phyloP scores from a whole-genome alignment of 2,113 vertebrate species.

The Limnothrissa miodon region DNA sequence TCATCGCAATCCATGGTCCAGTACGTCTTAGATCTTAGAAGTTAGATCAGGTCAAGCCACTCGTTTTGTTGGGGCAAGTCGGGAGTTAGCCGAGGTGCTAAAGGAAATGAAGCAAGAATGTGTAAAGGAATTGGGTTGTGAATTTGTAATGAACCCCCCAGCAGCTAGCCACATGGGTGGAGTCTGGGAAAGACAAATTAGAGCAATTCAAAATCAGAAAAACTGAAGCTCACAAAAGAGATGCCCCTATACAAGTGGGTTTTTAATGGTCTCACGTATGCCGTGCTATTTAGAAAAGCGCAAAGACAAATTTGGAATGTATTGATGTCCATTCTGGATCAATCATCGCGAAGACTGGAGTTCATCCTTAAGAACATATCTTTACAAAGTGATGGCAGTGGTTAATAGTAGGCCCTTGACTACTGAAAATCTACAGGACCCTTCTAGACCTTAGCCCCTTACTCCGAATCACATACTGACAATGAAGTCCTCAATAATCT shows the following conservation, averaged over 20 bases:
- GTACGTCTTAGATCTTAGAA: too few relatives aligned
- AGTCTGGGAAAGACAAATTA: conserved; percentile 40
- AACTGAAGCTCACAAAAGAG: too few relatives aligned
- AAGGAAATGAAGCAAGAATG: conserved; percentile 38
- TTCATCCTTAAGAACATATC: conserved; percentile 21
- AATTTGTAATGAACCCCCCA: conserved; percentile 43
- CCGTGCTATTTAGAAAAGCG: too few relatives aligned
- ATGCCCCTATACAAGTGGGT: too few relatives aligned
- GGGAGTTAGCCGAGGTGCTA: conserved; percentile 29
- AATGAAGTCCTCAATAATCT: conserved; percentile 14
- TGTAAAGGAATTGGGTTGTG: conserved; percentile 32
- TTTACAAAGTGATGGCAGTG: background rate
- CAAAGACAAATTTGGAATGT: conserved; percentile 43
- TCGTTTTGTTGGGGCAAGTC: conserved; percentile 43
- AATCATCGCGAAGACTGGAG: conserved; percentile 36
- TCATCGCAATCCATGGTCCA: too few relatives aligned
- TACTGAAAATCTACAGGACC: conserved; percentile 28
- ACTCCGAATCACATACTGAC: conserved; percentile 2
- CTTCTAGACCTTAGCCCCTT: conserved; percentile 10
- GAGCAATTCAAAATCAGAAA: too few relatives aligned
- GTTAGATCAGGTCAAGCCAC: conserved; percentile 33
- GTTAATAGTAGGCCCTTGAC: background rate
- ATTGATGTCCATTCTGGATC: conserved; percentile 38
- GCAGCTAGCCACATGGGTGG: conserved; percentile 41
- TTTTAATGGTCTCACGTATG: too few relatives aligned